Base-by-base conservation (phyloP, 2,113 vertebrate genomes). In the Malurus cyaneus region DNA sequence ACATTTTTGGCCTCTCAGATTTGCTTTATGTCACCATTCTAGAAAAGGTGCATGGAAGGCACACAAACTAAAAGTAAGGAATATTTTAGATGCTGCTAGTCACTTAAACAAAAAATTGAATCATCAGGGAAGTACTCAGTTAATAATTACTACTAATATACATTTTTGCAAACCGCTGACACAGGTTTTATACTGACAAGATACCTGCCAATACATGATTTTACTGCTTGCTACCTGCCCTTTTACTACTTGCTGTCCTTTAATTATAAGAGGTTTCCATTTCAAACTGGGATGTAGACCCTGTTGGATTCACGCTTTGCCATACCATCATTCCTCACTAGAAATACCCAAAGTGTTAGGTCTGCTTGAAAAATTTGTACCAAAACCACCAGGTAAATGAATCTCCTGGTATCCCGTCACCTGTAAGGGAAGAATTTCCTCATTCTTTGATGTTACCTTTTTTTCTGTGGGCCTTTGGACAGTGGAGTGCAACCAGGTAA, bases 201-300 rank as follows among this genome's bases (percentile, higher is more conserved):
- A 93, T 81, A 93, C 69, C 69, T 79, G 76, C 77, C 84, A 94
- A 84, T 72, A 59, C 72, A 42, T 25, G 6, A 44, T 78, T 39
- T 57, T 95, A 92, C 81, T 93, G 94, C 93, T 97, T 93, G 64
- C 66, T 96, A 65, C 96, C 44, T 50, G 17, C 5, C 10, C 2
- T 54, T 54, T 57, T 95, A 92, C 89, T 93, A 87, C 93, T 96
- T 92, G 77, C 61, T 96, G 69, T 95, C 86, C 67, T 92, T 95
- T 97, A 89, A 66, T 95, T 89, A 82, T 94, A 80, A 96, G 90
- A 96, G 54, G 65, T 96, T 96, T 89, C 87, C 42, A 31, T 95
- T 96, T 96, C 78, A 97, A 94, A 96, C 60, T 66, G 85, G 89
- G 79, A 80, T 84, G 18, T 24, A 67, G 14, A 28, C 4, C 81